Conservation (phyloP, 2,888 invertebrate genomes). For the Drosophila pseudotalamancana region DNA sequence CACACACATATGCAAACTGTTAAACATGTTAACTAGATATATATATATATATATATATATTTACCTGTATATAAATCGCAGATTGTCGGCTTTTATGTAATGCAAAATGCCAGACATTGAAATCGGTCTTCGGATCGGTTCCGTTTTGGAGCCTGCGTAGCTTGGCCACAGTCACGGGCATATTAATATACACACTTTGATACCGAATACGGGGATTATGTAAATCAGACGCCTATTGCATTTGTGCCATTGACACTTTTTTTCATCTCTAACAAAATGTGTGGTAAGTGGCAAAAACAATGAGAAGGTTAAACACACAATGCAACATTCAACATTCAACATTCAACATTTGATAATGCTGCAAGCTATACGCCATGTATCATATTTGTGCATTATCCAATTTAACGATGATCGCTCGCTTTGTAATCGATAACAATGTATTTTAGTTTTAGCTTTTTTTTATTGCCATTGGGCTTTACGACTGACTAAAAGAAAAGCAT, state of each 20-base stretch:
- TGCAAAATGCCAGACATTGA: constrained; percentile 27
- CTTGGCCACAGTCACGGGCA: constrained; percentile 3
- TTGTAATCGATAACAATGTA: constrained; percentile 39
- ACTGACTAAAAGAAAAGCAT: too few relatives aligned
- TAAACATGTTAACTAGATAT: too few relatives aligned
- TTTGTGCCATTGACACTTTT: constrained; percentile 48
- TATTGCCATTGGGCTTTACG: constrained; percentile 24
- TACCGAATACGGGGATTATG: constrained; percentile 39
- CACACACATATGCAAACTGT: neutral
- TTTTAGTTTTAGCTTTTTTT: neutral
- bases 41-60: neutral
- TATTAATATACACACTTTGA: constrained; percentile 8
- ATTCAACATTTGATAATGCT: constrained; percentile 34
- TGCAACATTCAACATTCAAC: too few relatives aligned
- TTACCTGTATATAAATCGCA: neutral
- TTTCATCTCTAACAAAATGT: constrained; percentile 33
- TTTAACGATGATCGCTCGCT: constrained; percentile 5
- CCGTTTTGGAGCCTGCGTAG: constrained; percentile 10
- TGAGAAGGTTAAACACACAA: constrained; percentile 68
- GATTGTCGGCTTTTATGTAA: constrained; percentile 36
- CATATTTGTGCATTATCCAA: constrained; percentile 26
- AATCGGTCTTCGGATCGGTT: constrained; percentile 9
- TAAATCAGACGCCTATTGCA: constrained; percentile 45
- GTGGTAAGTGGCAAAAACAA: constrained; percentile 71
- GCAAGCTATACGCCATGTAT: constrained; percentile 15